A percentile compares a stretch with the other conserved stretches of the same genome.
These are phyloP conservation scores for Cheilosia pagana DNA, from an alignment of 2,888 invertebrate genomes.

Conservation along the genomic window DNA sequence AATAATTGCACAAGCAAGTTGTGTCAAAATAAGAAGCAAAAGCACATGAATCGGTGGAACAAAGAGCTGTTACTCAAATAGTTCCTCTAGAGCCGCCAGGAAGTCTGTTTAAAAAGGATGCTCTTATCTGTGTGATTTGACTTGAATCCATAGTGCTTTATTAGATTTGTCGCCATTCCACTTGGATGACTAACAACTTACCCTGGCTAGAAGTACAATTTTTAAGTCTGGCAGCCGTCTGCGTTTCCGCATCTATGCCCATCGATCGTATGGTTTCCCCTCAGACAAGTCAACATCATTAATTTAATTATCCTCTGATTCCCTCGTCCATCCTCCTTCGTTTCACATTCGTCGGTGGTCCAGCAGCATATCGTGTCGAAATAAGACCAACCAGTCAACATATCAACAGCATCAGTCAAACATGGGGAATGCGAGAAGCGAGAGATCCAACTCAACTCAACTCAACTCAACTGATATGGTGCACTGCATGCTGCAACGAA, in stretches of 20 bases:
- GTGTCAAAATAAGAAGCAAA: too few species aligned
- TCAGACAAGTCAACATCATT: constrained; percentile 46
- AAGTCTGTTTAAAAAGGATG: too few species aligned
- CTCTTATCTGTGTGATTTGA: too few species aligned
- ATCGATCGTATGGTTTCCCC: constrained; percentile 29
- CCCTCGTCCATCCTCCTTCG: constrained; percentile 8
- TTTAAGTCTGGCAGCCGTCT: not conserved
- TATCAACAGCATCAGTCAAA: constrained; percentile 59
- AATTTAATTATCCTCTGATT: constrained; percentile 58
- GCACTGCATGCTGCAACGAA: too few species aligned
- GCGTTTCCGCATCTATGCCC: not conserved
- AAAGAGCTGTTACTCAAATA: too few species aligned
- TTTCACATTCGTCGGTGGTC: constrained; percentile 66
- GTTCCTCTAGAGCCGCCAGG: too few species aligned
- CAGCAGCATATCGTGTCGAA: constrained; percentile 44
- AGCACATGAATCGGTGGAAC: too few species aligned
- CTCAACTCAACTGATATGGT: constrained; percentile 16
- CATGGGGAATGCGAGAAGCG: constrained; percentile 4
- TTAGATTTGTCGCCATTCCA: too few species aligned
- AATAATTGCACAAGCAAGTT: too few species aligned
- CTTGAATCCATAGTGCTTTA: too few species aligned
- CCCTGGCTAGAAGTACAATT: not conserved
- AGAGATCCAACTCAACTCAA: not conserved
- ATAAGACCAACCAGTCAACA: constrained; percentile 61
- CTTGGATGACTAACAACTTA: too few species aligned